These are phyloP conservation scores for Ammospiza nelsoni DNA, from an alignment of 2,113 vertebrate genomes.

Conservation along the genomic window DNA sequence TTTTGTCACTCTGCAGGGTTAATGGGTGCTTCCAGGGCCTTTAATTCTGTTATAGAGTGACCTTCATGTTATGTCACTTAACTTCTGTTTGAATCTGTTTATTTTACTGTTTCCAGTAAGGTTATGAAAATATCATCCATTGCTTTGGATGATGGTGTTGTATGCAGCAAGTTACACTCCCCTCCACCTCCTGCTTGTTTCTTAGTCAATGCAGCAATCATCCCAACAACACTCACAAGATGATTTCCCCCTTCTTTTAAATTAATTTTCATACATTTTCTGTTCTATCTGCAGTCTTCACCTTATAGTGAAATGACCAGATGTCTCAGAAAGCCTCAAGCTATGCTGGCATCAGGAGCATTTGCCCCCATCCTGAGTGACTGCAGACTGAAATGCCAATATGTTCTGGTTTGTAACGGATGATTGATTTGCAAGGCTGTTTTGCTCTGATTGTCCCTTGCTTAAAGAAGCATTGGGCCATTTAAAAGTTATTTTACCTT, in stretches of 20 bases:
- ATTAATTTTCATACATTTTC: constrained; percentile 52
- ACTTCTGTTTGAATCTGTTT: not conserved
- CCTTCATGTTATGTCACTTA: not conserved
- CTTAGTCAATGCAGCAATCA: not conserved
- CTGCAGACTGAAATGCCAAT: constrained; percentile 50
- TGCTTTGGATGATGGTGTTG: not conserved
- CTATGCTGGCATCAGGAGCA: constrained; percentile 42
- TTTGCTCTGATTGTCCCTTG: constrained; percentile 21
- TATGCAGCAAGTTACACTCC: not conserved
- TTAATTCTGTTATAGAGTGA: constrained; percentile 12
- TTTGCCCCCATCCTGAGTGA: constrained; percentile 38
- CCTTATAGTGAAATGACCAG: constrained; percentile 60
- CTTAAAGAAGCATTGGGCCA: not conserved
- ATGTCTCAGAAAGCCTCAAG: constrained; percentile 66
- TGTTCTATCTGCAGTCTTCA: constrained; percentile 37
- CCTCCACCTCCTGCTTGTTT: not conserved
- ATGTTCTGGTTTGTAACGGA: constrained; percentile 66
- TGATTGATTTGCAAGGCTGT: constrained; percentile 61
- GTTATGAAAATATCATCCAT: not conserved
- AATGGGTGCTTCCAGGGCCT: accelerated
- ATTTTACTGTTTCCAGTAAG: not conserved
- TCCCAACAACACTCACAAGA: not conserved
- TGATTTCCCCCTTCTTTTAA: constrained; percentile 16
- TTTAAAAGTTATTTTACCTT: not conserved
- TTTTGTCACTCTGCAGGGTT: too few species aligned